These are phyloP conservation scores for Emydocephalus ijimae DNA, from an alignment of 2,113 vertebrate genomes.

Conservation along the genomic window DNA sequence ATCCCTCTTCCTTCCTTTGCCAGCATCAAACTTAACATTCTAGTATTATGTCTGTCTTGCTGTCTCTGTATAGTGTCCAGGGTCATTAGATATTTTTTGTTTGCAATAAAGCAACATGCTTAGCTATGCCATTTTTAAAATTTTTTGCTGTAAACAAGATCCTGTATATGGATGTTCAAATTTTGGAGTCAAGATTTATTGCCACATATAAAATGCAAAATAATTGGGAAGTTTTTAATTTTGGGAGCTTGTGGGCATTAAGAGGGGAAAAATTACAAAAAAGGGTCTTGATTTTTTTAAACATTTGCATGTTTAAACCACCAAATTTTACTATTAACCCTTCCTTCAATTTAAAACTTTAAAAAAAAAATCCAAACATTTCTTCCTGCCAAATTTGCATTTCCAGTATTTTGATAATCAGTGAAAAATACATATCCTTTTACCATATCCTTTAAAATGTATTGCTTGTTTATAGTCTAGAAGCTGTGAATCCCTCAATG, in stretches of 20 bases:
- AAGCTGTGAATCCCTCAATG: slow-evolving; percentile 77
- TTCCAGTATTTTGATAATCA: not conserved
- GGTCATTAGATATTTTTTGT: not conserved
- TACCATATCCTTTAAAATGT: not conserved
- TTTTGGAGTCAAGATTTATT: not conserved
- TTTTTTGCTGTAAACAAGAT: not conserved
- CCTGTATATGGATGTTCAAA: not conserved
- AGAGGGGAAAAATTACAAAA: not conserved
- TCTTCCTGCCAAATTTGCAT: not conserved
- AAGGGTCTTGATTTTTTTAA: not conserved
- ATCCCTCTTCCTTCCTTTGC: not conserved
- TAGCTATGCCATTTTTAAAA: not conserved
- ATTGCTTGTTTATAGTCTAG: slow-evolving; percentile 66
- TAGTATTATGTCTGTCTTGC: not conserved
- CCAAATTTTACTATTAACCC: not conserved
- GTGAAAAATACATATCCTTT: not conserved
- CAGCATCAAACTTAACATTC: not conserved
- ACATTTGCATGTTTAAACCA: not conserved
- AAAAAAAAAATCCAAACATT: not conserved
- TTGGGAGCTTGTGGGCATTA: not conserved
- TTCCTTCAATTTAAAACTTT: not conserved
- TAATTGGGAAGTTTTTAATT: not conserved
- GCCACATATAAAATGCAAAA: not conserved
- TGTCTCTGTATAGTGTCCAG: not conserved
- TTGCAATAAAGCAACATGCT: not conserved